These are phyloP conservation scores for Clytia hemisphaerica DNA, from an alignment of 30 jellyfish, hydroid and myxozoan genomes.

Conservation along the genomic window DNA sequence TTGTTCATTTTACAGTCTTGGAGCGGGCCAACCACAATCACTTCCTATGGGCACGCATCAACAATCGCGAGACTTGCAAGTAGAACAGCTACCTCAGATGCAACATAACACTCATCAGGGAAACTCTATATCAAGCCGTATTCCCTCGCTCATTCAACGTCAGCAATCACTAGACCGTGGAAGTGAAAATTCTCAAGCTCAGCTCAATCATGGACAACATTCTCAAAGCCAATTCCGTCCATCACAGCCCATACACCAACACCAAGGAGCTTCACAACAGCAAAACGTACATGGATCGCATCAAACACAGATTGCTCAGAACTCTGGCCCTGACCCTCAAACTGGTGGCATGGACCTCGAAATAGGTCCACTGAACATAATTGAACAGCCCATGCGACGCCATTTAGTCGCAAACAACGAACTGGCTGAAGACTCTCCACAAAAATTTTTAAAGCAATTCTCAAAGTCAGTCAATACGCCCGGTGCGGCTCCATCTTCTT, in stretches of 20 bases:
- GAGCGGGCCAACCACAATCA: too few species aligned
- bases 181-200: too few species aligned
- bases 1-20: too few species aligned
- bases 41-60: neutral
- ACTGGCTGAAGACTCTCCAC: slow-evolving; percentile 19
- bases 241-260: neutral
- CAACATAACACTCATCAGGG: slow-evolving; percentile 25
- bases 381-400: slow-evolving; percentile 19
- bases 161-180: slow-evolving; percentile 12
- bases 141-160: slow-evolving; percentile 17
- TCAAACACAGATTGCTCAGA: too few species aligned
- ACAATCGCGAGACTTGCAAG: neutral
- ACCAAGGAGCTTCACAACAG: neutral
- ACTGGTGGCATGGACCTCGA: too few species aligned
- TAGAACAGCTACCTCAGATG: slow-evolving; percentile 2
- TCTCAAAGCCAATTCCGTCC: neutral
- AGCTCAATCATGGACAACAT: neutral
- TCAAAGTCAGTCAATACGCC: slow-evolving; percentile 22
- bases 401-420: neutral
- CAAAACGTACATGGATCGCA: too few species aligned
- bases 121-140: slow-evolving; percentile 14
- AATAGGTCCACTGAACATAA: slow-evolving; percentile 5
- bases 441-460: slow-evolving; percentile 12
- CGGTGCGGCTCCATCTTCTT: neutral
- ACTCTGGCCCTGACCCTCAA: too few species aligned